phyloP scores from a whole-genome alignment of 92 coral and sea anemone genomes.

The Epizoanthus fatuus region DNA sequence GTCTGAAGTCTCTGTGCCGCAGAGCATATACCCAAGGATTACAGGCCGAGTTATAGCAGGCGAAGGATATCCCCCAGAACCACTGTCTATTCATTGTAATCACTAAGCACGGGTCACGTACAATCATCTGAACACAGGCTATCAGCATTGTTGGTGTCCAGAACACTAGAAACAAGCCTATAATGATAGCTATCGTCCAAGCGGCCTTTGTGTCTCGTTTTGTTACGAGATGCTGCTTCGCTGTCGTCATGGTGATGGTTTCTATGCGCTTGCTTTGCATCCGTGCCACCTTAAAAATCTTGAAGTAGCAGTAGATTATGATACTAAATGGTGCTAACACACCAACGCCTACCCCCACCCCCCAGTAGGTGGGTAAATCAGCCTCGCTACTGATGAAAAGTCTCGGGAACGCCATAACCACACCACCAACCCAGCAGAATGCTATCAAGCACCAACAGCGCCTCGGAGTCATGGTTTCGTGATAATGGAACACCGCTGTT shows the following conservation, averaged over 20 bases:
- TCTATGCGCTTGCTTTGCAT: slow-evolving; percentile 16
- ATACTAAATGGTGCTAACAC: not conserved
- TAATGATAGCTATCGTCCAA: slow-evolving; percentile 15
- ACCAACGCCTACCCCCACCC: not conserved
- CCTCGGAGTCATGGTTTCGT: slow-evolving; percentile 9
- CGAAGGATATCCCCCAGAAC: slow-evolving; percentile 25
- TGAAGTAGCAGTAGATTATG: slow-evolving; percentile 22
- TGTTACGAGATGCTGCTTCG: not conserved
- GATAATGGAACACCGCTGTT: slow-evolving; percentile 9
- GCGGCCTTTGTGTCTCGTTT: slow-evolving; percentile 19
- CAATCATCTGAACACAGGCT: not conserved
- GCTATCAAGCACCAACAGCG: slow-evolving; percentile 26
- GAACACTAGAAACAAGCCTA: slow-evolving; percentile 9
- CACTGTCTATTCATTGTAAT: not conserved
- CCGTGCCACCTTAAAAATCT: slow-evolving; percentile 34
- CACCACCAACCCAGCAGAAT: not conserved
- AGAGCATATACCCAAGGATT: slow-evolving; percentile 33
- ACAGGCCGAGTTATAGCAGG: slow-evolving; percentile 20
- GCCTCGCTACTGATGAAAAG: not conserved
- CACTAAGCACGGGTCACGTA: not conserved
- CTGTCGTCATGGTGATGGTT: slow-evolving; percentile 1
- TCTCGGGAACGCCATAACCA: not conserved
- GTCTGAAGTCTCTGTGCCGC: slow-evolving; percentile 24
- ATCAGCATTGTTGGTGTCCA: slow-evolving; percentile 5
- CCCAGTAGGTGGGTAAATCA: not conserved